phyloP scores from a whole-genome alignment of 2,888 invertebrate genomes.

The Lasioglossum calceatum region DNA sequence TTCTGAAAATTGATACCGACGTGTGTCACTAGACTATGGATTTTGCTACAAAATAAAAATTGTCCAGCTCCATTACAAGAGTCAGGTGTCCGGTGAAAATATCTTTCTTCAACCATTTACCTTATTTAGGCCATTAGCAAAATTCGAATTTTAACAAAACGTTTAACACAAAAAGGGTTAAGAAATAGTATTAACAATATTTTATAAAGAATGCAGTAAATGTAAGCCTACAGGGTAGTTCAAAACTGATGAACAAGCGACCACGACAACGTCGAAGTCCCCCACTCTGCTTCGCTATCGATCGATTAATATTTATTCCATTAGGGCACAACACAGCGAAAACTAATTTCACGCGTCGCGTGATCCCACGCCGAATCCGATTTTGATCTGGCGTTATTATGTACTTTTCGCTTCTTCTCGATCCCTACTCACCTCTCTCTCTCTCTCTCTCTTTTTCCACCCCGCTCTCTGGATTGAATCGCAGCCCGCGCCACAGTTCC shows the following conservation, averaged over 20 bases:
- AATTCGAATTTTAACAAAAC: neutral
- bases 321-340: slow-evolving; percentile 37
- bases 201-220: neutral
- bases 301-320: slow-evolving; percentile 61
- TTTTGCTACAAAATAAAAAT: neutral
- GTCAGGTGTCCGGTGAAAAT: neutral
- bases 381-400: slow-evolving; percentile 63
- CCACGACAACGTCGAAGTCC: neutral
- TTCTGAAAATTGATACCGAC: neutral
- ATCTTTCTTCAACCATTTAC: neutral
- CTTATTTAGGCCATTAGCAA: neutral
- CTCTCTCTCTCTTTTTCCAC: neutral
- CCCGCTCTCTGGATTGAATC: slow-evolving; percentile 52
- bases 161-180: neutral
- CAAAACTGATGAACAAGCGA: slow-evolving; percentile 14
- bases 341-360: slow-evolving; percentile 69
- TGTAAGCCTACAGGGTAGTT: neutral
- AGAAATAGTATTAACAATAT: neutral
- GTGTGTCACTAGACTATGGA: neutral
- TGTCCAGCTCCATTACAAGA: neutral
- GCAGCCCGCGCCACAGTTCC: slow-evolving; percentile 28
- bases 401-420: slow-evolving; percentile 40
- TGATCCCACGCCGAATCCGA: slow-evolving; percentile 53
- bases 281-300: neutral
- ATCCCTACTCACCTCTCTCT: neutral